Conservation (phyloP, 2,113 vertebrate genomes). For the Sapayoa aenigma region DNA sequence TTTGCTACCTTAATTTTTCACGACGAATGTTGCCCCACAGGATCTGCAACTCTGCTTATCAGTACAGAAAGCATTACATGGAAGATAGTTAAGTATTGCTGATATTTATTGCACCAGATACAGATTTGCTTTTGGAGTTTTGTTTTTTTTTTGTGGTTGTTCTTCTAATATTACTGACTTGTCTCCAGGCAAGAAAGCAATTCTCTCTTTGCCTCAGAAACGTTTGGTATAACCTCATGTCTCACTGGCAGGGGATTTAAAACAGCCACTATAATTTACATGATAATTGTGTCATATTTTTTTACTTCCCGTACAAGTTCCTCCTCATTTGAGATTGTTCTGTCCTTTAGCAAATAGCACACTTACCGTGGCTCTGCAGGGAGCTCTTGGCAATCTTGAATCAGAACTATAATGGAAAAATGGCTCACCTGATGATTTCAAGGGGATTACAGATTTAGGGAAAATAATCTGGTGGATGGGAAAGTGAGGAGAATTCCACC, state of each 20-base stretch:
- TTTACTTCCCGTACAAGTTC: slow-evolving; percentile 25
- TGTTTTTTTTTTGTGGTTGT: not conserved
- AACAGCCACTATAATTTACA: slow-evolving; percentile 38
- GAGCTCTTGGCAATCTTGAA: slow-evolving; percentile 3
- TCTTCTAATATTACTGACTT: slow-evolving; percentile 15
- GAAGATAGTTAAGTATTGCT: not conserved
- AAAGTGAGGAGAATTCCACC: not conserved
- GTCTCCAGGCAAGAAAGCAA: slow-evolving; percentile 46
- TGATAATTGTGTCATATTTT: slow-evolving; percentile 46
- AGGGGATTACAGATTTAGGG: slow-evolving; percentile 33
- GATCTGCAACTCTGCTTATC: not conserved
- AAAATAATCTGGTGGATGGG: slow-evolving; percentile 3
- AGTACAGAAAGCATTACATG: not conserved
- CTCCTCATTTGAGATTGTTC: slow-evolving; percentile 2
- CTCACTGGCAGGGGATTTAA: slow-evolving; percentile 50
- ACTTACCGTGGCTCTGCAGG: slow-evolving; percentile 26
- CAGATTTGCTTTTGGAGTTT: not conserved
- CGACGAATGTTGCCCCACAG: not conserved
- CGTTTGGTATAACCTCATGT: slow-evolving; percentile 22
- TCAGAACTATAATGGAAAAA: slow-evolving; percentile 25
- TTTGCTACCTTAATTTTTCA: not conserved
- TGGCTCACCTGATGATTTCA: slow-evolving; percentile 32
- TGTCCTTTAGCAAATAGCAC: slow-evolving; percentile 14
- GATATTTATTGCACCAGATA: not conserved
- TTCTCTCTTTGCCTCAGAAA: slow-evolving; percentile 26